A percentile compares a stretch with the other conserved stretches of the same genome.
phyloP scores from a whole-genome alignment of 2,113 vertebrate genomes.

The Phalacrocorax pelagicus region DNA sequence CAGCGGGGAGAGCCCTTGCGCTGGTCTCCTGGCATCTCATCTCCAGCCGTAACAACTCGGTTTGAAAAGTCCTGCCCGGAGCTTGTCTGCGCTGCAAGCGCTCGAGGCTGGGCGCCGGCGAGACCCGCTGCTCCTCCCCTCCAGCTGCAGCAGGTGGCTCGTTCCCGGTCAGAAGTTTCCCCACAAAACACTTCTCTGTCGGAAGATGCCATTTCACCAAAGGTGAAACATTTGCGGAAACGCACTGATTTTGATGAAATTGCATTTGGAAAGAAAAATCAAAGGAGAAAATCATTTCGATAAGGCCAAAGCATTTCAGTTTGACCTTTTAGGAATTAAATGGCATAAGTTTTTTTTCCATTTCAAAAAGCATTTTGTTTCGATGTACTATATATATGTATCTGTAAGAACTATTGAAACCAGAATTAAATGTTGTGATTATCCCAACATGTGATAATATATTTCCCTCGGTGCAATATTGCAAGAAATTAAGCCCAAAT shows the following conservation, averaged over 20 bases:
- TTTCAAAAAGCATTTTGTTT: constrained; percentile 48
- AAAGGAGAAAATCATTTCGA: constrained; percentile 64
- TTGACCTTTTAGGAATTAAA: constrained; percentile 67
- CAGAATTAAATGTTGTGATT: constrained; percentile 20
- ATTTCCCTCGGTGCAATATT: background rate
- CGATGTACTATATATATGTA: background rate
- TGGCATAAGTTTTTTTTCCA: background rate
- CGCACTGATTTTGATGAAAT: constrained; percentile 40
- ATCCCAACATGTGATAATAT: background rate
- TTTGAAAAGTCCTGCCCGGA: background rate
- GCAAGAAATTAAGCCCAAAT: background rate
- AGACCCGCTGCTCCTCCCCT: background rate
- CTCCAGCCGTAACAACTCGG: rapidly evolving
- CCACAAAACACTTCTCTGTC: background rate
- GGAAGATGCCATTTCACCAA: constrained; percentile 55
- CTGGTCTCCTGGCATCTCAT: background rate
- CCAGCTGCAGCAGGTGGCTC: background rate
- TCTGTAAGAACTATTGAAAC: background rate
- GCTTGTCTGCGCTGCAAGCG: rapidly evolving
- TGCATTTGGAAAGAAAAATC: constrained; percentile 69
- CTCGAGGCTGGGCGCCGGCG: background rate
- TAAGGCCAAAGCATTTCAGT: constrained; percentile 66
- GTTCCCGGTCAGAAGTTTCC: background rate
- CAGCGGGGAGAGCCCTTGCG: background rate
- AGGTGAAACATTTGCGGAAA: constrained; percentile 59